Conservation (phyloP, 2,113 vertebrate species). For the Scatophagus argus region DNA sequence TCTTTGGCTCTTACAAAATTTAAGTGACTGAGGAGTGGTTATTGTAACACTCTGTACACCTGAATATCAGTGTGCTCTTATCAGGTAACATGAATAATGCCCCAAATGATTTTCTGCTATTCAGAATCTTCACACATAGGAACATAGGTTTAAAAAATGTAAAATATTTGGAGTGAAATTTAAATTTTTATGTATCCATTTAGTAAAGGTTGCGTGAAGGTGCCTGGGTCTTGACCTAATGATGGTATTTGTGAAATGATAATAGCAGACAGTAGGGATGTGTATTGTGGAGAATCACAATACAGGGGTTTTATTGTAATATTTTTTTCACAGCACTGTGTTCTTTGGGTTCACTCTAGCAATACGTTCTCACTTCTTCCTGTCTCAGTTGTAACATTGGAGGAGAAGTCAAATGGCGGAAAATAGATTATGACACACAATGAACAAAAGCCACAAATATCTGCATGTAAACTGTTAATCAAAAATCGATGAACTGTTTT, state of each 20-base stretch:
- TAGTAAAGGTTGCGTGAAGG: conserved; percentile 29
- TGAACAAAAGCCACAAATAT: no score
- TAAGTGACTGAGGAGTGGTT: conserved; percentile 40
- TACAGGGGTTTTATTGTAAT: no score
- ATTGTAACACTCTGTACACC: conserved; percentile 40
- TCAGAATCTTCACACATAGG: not conserved
- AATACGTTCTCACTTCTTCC: no score
- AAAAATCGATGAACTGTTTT: no score
- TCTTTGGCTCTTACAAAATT: conserved; percentile 23
- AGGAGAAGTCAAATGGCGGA: no score
- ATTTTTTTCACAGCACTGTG: no score
- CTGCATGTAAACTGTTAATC: no score
- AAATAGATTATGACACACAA: no score
- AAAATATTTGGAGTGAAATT: not conserved
- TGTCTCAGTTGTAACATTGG: no score
- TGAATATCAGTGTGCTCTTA: conserved; percentile 34
- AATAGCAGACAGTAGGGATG: no score
- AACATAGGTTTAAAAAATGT: not conserved
- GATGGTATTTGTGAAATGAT: conserved; percentile 44
- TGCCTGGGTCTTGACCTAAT: conserved; percentile 41
- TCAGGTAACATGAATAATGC: conserved; percentile 32
- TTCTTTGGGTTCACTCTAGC: no score
- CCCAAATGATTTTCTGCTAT: conserved; percentile 19
- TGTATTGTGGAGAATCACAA: no score
- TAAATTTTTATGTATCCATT: conserved; percentile 38